phyloP scores from a whole-genome alignment of 2,888 invertebrate species.

The Eristalis tenax region DNA sequence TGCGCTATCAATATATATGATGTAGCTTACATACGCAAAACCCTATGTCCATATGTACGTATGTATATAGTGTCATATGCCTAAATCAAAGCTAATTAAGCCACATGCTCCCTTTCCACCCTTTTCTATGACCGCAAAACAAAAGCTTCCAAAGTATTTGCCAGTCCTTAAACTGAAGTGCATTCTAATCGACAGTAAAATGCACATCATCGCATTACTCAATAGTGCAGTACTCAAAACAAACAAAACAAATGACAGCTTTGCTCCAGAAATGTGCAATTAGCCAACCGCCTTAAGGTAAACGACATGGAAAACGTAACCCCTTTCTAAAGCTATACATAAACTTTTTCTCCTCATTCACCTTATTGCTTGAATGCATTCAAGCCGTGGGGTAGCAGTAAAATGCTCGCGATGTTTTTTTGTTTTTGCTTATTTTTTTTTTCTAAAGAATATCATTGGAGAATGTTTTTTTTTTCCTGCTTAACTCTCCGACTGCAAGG shows the following conservation, averaged over 20 bases:
- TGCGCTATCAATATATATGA: neutral
- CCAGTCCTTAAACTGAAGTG: conserved; percentile 44
- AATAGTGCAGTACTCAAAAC: conserved; percentile 51
- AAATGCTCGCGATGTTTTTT: conserved; percentile 43
- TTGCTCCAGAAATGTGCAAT: conserved; percentile 69
- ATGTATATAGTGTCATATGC: neutral
- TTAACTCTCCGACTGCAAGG: conserved; percentile 12
- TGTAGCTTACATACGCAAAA: neutral
- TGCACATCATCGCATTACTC: conserved; percentile 69
- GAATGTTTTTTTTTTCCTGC: conserved; percentile 19
- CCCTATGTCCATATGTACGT: neutral
- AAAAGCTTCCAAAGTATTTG: conserved; percentile 33
- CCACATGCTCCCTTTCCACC: neutral
- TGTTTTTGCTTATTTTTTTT: neutral
- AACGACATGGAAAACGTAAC: conserved; percentile 68
- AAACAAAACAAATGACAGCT: conserved; percentile 57
- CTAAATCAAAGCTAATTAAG: conserved; percentile 39
- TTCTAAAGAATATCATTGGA: conserved; percentile 37
- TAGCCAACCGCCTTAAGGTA: conserved; percentile 65
- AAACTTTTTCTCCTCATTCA: conserved; percentile 62
- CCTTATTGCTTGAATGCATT: conserved; percentile 32
- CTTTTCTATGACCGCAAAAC: conserved; percentile 44
- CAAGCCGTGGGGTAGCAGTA: conserved; percentile 13
- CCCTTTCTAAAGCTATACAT: conserved; percentile 45
- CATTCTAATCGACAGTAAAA: conserved; percentile 66